These are phyloP conservation scores for Plebejus anna DNA, from an alignment of 2,888 invertebrate genomes.

Conservation along the genomic window DNA sequence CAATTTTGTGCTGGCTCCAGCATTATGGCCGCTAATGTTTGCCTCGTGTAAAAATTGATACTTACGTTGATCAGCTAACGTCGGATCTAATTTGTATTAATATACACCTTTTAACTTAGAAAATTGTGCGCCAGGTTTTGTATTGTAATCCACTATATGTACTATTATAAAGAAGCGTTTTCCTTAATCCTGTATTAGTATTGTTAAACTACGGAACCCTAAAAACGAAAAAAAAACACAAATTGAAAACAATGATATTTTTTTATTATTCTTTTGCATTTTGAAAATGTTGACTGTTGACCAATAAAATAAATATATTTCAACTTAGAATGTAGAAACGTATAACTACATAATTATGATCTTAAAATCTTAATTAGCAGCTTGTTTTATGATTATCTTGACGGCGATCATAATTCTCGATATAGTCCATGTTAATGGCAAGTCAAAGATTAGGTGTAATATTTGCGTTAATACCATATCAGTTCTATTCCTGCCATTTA, in stretches of 20 bases:
- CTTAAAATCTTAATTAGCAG: not conserved
- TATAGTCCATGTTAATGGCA: not conserved
- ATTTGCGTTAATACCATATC: not conserved
- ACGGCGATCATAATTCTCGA: not conserved
- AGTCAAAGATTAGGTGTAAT: not conserved
- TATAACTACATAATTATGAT: not conserved
- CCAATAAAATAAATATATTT: not conserved
- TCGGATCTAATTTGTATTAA: constrained; percentile 11
- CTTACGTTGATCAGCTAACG: constrained; percentile 9
- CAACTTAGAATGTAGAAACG: not conserved
- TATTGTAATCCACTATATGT: too few relatives aligned
- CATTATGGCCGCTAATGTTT: constrained; percentile 31
- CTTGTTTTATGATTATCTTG: constrained; percentile 5
- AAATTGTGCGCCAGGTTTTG: not conserved
- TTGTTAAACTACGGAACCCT: too few relatives aligned
- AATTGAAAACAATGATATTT: too few relatives aligned
- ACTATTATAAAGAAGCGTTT: too few relatives aligned
- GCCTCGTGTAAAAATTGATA: constrained; percentile 29
- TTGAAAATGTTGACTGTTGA: too few relatives aligned
- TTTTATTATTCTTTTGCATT: too few relatives aligned
- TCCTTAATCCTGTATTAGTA: too few relatives aligned
- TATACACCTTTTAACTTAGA: not conserved
- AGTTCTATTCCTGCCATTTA: not conserved
- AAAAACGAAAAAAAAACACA: too few relatives aligned
- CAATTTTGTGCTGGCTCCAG: constrained; percentile 46